A percentile compares a stretch with the other conserved stretches of the same genome.
These are phyloP conservation scores for Andrena fulva DNA, from an alignment of 2,888 invertebrate species.

Conservation along the genomic window DNA sequence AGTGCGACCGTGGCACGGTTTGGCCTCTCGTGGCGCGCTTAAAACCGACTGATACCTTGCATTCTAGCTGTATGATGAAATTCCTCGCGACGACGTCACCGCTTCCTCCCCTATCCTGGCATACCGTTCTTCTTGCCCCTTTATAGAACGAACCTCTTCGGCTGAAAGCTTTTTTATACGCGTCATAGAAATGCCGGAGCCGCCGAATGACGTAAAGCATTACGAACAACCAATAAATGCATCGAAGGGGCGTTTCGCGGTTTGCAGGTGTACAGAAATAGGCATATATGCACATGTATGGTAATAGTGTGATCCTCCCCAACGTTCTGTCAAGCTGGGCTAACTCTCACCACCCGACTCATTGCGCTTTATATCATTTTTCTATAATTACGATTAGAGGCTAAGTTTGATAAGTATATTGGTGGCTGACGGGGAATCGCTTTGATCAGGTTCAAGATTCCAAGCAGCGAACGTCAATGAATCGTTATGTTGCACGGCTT, in stretches of 20 bases:
- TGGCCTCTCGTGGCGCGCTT: slow-evolving; percentile 51
- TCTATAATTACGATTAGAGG: background rate
- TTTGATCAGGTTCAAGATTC: background rate
- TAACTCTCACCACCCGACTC: background rate
- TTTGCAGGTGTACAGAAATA: background rate
- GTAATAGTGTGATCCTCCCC: background rate
- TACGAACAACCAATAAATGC: slow-evolving; percentile 21
- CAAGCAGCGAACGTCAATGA: background rate
- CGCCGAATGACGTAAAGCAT: slow-evolving; percentile 32
- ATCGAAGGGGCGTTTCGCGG: background rate
- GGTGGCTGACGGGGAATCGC: background rate
- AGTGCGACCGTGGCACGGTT: slow-evolving; percentile 72
- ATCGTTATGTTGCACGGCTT: slow-evolving; percentile 34
- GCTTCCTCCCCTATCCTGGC: slow-evolving; percentile 31
- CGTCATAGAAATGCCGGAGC: slow-evolving; percentile 31
- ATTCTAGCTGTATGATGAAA: slow-evolving; percentile 58
- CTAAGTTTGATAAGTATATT: background rate
- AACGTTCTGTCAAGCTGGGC: background rate
- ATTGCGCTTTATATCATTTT: background rate
- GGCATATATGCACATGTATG: background rate
- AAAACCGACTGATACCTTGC: slow-evolving; percentile 61
- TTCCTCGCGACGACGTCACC: slow-evolving; percentile 51
- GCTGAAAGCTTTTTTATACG: slow-evolving; percentile 55
- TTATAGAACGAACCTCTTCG: slow-evolving; percentile 31
- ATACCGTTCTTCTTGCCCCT: slow-evolving; percentile 38